Conservation (phyloP, 2,888 invertebrate genomes). For the Limnephilus rhombicus region DNA sequence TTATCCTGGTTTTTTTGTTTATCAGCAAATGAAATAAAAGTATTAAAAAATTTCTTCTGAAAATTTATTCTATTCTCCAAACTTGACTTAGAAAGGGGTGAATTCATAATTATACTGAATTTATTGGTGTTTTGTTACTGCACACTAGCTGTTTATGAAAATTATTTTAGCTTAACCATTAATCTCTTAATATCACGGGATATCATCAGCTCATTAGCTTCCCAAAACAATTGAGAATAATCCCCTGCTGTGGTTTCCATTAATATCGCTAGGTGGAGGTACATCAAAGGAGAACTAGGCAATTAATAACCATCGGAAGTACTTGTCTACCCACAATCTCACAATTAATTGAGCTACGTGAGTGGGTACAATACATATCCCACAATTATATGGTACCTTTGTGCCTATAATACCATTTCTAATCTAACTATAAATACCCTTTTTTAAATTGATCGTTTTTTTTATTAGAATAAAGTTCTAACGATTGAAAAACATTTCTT, state of each 20-base stretch:
- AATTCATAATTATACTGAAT: background rate
- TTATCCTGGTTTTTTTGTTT: background rate
- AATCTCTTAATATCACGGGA: background rate
- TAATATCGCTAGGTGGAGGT: background rate
- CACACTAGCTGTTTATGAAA: background rate
- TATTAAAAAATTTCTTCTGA: background rate
- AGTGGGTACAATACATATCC: background rate
- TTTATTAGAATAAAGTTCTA: too few relatives aligned
- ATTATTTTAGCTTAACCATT: background rate
- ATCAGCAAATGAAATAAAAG: background rate
- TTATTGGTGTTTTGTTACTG: background rate
- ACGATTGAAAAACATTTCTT: too few relatives aligned
- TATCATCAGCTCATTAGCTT: constrained; percentile 1
- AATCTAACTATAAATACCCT: background rate
- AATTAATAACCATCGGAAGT: constrained; percentile 1
- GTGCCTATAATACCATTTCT: background rate
- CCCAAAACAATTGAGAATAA: constrained; percentile 1
- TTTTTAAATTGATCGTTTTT: background rate
- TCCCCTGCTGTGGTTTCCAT: background rate
- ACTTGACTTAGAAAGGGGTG: background rate
- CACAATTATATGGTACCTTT: background rate
- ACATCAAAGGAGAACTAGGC: background rate
- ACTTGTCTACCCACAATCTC: background rate
- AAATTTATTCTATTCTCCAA: background rate
- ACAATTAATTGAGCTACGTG: background rate